These are phyloP conservation scores for Heliconius erato DNA, from an alignment of 2,888 invertebrate genomes.

Conservation along the genomic window DNA sequence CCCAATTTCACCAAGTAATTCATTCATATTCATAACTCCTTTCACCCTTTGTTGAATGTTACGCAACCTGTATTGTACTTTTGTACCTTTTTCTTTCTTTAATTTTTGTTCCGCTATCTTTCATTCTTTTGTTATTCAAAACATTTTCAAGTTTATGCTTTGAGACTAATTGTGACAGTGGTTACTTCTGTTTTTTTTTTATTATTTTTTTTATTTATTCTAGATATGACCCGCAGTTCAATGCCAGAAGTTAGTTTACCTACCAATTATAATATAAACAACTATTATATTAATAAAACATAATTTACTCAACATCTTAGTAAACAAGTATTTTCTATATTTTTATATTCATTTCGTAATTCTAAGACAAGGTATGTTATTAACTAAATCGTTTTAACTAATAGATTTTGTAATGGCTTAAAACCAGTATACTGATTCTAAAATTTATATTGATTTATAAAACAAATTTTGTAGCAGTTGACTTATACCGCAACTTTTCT, in stretches of 20 bases:
- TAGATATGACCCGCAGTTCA: conserved; percentile 27
- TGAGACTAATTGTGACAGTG: conserved; percentile 40
- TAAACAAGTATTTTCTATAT: conserved; percentile 19
- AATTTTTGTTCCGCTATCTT: conserved; percentile 63
- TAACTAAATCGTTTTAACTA: background rate
- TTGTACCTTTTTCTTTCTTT: conserved; percentile 73
- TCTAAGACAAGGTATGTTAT: background rate
- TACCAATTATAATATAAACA: conserved; percentile 1
- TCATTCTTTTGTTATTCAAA: conserved; percentile 55
- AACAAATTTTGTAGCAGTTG: background rate
- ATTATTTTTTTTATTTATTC: conserved; percentile 10
- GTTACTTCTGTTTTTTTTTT: conserved; percentile 18
- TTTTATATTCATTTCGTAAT: conserved; percentile 1
- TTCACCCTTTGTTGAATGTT: conserved; percentile 78
- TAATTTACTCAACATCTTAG: conserved; percentile 12
- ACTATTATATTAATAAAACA: conserved; percentile 15
- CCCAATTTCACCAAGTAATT: conserved; percentile 77
- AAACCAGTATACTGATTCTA: background rate
- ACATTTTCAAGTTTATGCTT: conserved; percentile 42
- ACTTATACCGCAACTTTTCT: background rate
- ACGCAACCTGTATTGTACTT: conserved; percentile 66
- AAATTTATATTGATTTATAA: background rate
- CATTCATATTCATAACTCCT: conserved; percentile 82
- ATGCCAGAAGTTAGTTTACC: conserved; percentile 6
- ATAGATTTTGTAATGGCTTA: background rate